phyloP scores from a whole-genome alignment of 2,888 invertebrate species.

The Cyclophora punctaria region DNA sequence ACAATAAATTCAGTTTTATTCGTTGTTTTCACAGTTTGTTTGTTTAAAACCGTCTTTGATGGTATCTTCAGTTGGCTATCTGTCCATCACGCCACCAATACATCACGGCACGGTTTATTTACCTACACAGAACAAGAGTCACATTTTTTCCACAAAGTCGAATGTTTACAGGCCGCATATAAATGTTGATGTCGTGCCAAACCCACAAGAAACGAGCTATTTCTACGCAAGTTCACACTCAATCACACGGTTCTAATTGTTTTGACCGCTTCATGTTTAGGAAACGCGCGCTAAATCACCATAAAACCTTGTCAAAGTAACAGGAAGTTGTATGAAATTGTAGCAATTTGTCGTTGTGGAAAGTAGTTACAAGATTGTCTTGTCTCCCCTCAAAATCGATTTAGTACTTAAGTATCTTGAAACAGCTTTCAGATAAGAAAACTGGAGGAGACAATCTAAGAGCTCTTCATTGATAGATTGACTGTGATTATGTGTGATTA shows the following conservation, averaged over 20 bases:
- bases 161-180: conserved; percentile 40
- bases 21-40: conserved; percentile 24
- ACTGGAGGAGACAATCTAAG: too few species aligned
- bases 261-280: conserved; percentile 3
- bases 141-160: conserved; percentile 51
- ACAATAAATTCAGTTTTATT: conserved; percentile 20
- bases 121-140: conserved; percentile 32
- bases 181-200: conserved; percentile 59
- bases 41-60: conserved; percentile 42
- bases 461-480: too few species aligned
- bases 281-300: neutral
- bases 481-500: too few species aligned
- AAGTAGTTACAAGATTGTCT: too few species aligned
- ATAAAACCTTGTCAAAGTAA: too few species aligned
- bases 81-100: conserved; percentile 33
- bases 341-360: too few species aligned
- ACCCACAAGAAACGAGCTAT: conserved; percentile 46
- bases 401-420: too few species aligned
- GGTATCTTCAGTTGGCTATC: conserved; percentile 14
- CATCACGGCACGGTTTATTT: conserved; percentile 48
- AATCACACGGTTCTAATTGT: conserved; percentile 18
- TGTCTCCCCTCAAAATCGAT: too few species aligned
- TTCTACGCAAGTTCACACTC: conserved; percentile 38
- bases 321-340: too few species aligned
- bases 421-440: too few species aligned